Evolutionary conservation across 2,888 invertebrate species (phyloP), one percentile per base, ranked within the genome.

Genomic region (Spilarctia lutea): DNA sequence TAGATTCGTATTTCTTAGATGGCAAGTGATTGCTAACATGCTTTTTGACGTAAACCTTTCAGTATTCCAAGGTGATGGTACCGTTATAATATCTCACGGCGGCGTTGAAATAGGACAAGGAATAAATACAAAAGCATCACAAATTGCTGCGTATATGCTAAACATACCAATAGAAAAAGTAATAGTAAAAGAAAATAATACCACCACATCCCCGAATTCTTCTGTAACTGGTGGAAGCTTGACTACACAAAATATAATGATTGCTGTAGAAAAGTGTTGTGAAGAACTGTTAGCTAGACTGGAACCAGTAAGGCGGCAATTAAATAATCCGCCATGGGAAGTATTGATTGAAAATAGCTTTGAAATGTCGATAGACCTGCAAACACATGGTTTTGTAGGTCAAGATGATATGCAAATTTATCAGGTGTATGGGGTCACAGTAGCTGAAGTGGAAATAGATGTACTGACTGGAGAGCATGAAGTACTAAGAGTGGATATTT

Each of bases 101-200:
- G 97, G 97, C 3, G 92, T 96, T 72, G 97, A 97, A 93, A 98
- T 80, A 35, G 98, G 98, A 0, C 98, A 98, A 94, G 98, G 98
- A 0, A 94, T 98, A 71, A 93, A 98, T 81, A 98, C 98, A 0
- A 98, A 98, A 96, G 97, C 96, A 0, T 96, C 97, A 2, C 98
- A 98, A 94, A 96, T 97, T 56, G 78, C 74, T 45, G 81, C 81
- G 39, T 75, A 77, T 67, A 52, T 81, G 27, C 71, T 82, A 24
- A 76, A 77, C 0, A 81, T 83, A 65, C 72, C 81, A n/a, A 52
- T 83, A 6, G 75, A 83, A 4, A 83, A 83, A 75, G 73, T 82
- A 2, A 69, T 74, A n/a, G 65, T 85, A 11, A 83, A 83, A 75
- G 81, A 71, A 52, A 80, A 83, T 33, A 82, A 81, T 33, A 83